Percentiles rank a stretch among this genome's conserved stretches.
These are phyloP conservation scores for Archilochus colubris DNA, from an alignment of 2,113 vertebrate genomes.

Conservation along the genomic window DNA sequence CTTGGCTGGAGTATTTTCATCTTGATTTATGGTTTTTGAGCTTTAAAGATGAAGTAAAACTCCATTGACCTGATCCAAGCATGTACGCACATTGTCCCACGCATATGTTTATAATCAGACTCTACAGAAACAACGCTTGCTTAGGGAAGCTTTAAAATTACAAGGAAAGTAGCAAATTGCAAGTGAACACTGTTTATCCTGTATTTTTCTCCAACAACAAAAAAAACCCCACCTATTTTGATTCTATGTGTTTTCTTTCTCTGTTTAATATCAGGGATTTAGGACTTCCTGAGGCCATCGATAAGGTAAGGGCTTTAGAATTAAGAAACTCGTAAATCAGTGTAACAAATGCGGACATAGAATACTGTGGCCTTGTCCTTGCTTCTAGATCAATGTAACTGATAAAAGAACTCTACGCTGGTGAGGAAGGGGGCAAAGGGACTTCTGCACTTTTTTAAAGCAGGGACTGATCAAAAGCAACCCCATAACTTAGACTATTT, in stretches of 20 bases:
- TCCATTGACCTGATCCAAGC: slow-evolving; percentile 44
- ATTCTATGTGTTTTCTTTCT: not conserved
- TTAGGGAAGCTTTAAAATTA: not conserved
- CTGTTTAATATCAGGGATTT: slow-evolving; percentile 28
- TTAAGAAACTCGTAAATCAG: slow-evolving; percentile 37
- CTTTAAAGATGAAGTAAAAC: slow-evolving; percentile 71
- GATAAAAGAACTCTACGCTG: slow-evolving; percentile 41
- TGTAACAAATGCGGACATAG: slow-evolving; percentile 18
- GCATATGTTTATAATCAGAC: slow-evolving; percentile 55
- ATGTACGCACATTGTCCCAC: not conserved
- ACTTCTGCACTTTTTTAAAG: not conserved
- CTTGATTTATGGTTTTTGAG: slow-evolving; percentile 75
- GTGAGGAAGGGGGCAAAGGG: slow-evolving; percentile 7
- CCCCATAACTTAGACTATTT: not conserved
- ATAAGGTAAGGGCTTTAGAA: slow-evolving; percentile 22
- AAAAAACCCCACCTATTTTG: not conserved
- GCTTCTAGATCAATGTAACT: slow-evolving; percentile 60
- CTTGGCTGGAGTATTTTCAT: slow-evolving; percentile 77
- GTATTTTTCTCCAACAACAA: not conserved
- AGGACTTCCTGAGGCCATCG: slow-evolving; percentile 32
- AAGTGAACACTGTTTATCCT: not conserved
- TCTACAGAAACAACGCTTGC: not conserved
- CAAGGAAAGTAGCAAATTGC: slow-evolving; percentile 26
- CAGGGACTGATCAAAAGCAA: slow-evolving; percentile 37
- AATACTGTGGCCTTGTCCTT: slow-evolving; percentile 58